Conservation (phyloP, 1,140 invertebrate species). For the Euwallacea fornicatus region DNA sequence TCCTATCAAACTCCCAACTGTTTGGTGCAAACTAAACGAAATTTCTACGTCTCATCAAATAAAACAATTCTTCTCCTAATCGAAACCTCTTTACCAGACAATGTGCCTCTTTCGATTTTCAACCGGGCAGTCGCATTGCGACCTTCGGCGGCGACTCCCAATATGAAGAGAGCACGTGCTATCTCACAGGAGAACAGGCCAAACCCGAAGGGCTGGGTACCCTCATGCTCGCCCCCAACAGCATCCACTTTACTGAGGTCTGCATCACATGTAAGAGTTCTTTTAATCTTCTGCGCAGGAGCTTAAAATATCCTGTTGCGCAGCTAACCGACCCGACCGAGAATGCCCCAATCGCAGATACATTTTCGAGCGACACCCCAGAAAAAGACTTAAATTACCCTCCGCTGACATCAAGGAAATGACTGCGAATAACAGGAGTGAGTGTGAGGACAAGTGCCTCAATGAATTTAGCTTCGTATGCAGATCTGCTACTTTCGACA, state of each 20-base stretch:
- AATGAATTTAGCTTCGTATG: constrained; percentile 88
- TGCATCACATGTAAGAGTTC: constrained; percentile 79
- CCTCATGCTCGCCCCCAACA: constrained; percentile 81
- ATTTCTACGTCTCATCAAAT: too few species aligned
- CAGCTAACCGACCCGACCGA: constrained; percentile 79
- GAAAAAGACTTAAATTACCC: constrained; percentile 78
- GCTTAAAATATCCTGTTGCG: not conserved
- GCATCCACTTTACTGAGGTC: constrained; percentile 86
- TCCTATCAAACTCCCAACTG: too few species aligned
- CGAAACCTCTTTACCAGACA: constrained; percentile 54
- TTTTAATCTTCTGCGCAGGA: not conserved
- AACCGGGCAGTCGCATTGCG: constrained; percentile 80
- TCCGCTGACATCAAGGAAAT: constrained; percentile 78
- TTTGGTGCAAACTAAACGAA: too few species aligned
- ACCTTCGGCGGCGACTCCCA: constrained; percentile 79
- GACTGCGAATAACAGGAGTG: constrained; percentile 77
- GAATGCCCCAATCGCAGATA: constrained; percentile 86
- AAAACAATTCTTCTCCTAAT: too few species aligned
- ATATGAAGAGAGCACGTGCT: constrained; percentile 89
- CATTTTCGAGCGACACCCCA: constrained; percentile 82
- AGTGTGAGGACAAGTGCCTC: constrained; percentile 88
- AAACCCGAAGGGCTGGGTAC: constrained; percentile 84
- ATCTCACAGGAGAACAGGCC: constrained; percentile 79
- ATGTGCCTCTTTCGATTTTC: constrained; percentile 87
- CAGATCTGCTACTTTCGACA: constrained; percentile 81